Evolutionary conservation across 2,888 invertebrate genomes (phyloP).

Genomic region (Sphaerophoria taeniata): DNA sequence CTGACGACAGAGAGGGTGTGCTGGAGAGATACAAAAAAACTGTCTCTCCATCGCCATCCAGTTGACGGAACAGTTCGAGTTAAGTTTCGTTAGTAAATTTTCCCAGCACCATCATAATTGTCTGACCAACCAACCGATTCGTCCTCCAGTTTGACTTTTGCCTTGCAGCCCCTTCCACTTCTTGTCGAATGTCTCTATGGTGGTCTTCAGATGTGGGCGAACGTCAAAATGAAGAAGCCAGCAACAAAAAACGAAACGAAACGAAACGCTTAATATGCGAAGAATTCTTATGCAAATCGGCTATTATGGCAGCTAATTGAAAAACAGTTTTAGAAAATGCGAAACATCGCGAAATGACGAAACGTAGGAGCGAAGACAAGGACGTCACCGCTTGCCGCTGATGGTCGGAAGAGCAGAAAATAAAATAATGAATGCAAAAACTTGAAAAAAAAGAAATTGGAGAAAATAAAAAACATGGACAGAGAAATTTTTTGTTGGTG

Average conservation of each 20-base stretch:
- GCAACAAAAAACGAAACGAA: neutral
- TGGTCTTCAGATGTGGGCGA: conserved; percentile 26
- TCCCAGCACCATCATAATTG: conserved; percentile 23
- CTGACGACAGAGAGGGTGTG: conserved; percentile 2
- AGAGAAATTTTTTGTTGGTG: conserved; percentile 5
- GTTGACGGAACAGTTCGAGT: conserved; percentile 5
- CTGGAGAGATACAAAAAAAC: conserved; percentile 22
- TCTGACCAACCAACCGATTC: conserved; percentile 53
- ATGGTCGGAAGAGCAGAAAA: conserved; percentile 16
- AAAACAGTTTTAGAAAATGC: conserved; percentile 73
- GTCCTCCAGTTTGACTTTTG: conserved; percentile 58
- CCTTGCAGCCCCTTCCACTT: neutral
- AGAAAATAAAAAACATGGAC: conserved; percentile 1
- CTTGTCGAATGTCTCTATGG: neutral
- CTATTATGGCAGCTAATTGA: conserved; percentile 74
- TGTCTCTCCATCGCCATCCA: conserved; percentile 29
- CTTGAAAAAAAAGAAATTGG: conserved; percentile 27
- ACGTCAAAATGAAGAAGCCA: conserved; percentile 28
- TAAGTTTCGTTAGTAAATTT: conserved; percentile 39
- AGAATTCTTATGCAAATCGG: conserved; percentile 74
- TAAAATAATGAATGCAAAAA: conserved; percentile 36
- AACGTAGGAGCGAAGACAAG: neutral
- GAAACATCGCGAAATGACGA: conserved; percentile 64
- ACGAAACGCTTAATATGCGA: conserved; percentile 69
- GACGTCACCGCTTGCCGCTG: conserved; percentile 4